Conservation (phyloP, 2,888 invertebrate genomes). For the Coelopa pilipes region DNA sequence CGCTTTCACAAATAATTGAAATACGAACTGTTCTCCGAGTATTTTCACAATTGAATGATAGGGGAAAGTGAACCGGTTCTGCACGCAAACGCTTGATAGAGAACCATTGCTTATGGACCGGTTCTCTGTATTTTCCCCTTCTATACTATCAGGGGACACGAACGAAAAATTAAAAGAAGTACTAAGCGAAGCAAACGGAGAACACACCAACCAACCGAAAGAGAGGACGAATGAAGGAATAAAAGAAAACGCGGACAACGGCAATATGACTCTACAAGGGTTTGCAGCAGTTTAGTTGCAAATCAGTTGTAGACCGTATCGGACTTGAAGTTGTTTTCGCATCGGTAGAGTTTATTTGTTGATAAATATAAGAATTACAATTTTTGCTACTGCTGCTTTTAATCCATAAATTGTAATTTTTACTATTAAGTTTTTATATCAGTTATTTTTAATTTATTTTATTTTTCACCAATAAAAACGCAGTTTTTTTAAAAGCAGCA, state of each 20-base stretch:
- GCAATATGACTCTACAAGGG: constrained; percentile 45
- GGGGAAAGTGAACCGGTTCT: constrained; percentile 1
- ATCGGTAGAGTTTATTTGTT: constrained; percentile 22
- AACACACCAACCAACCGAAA: constrained; percentile 25
- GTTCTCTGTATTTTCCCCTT: too few relatives aligned
- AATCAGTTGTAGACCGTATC: constrained; percentile 58
- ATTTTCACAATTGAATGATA: not conserved
- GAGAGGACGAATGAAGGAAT: constrained; percentile 39
- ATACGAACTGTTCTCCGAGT: too few relatives aligned
- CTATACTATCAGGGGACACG: not conserved
- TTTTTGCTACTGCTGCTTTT: constrained; percentile 31
- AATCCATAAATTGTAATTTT: constrained; percentile 42
- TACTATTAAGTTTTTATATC: constrained; percentile 34
- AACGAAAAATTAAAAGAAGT: not conserved
- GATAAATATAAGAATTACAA: constrained; percentile 15
- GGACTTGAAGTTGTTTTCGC: constrained; percentile 52
- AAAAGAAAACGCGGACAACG: constrained; percentile 59
- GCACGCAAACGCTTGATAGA: not conserved
- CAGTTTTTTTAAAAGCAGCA: constrained; percentile 29
- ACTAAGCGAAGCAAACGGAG: constrained; percentile 21
- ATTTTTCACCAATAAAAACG: too few relatives aligned
- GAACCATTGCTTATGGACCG: not conserved
- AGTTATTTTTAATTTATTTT: too few relatives aligned
- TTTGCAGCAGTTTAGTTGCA: constrained; percentile 55
- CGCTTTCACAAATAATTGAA: too few relatives aligned